Conservation (phyloP, 1,140 invertebrate genomes). For the Drosophila asahinai region DNA sequence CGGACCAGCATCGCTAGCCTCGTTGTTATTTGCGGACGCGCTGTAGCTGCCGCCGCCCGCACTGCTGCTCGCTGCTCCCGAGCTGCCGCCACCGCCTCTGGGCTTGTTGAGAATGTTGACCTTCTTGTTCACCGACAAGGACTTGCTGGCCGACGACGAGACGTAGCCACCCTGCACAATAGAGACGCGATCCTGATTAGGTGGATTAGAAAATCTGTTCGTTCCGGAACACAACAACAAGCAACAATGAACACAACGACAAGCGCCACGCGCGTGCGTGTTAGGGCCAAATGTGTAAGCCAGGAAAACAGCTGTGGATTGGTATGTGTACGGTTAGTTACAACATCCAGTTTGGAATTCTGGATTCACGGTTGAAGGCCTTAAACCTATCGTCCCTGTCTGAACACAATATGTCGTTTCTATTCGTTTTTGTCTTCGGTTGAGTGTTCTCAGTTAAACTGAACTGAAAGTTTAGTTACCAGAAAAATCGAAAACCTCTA, state of each 20-base stretch:
- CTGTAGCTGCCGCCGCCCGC: constrained; percentile 56
- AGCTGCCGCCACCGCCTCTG: constrained; percentile 64
- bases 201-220: constrained; percentile 84
- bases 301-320: constrained; percentile 5
- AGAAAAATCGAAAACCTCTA: no score
- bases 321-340: constrained; percentile 25
- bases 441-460: no score
- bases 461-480: no score
- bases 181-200: constrained; percentile 87
- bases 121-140: constrained; percentile 88
- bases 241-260: constrained; percentile 83
- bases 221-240: constrained; percentile 71
- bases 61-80: constrained; percentile 47
- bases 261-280: constrained; percentile 79
- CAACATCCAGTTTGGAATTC: no score
- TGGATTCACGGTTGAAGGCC: no score
- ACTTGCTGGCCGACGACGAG: constrained; percentile 85
- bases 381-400: no score
- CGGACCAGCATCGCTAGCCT: constrained; percentile 56
- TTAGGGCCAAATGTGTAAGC: constrained; percentile 63
- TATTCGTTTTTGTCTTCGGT: no score
- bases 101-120: constrained; percentile 90
- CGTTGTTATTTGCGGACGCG: constrained; percentile 73
- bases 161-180: constrained; percentile 88
- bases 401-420: no score